Base-by-base conservation (phyloP, 1,140 invertebrate species). In the Cylas formicarius region DNA sequence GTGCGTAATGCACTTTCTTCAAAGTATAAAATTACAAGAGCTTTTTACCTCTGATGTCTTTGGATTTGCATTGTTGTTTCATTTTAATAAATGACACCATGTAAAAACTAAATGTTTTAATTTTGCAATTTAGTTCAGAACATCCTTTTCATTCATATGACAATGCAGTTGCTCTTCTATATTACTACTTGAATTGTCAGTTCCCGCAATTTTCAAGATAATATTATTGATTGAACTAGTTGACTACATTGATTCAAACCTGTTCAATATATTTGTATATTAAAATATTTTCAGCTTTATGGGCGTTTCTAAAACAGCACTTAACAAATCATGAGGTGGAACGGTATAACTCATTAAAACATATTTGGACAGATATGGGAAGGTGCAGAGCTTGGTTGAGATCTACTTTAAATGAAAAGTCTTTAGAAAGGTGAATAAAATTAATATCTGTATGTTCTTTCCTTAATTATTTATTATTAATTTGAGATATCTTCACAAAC, bases 321-420 rank as follows among this genome's bases (percentile, higher is more conserved):
- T 63, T 93, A 20, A 91, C 84, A 29, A 82, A 82, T 68, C 87
- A 92, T 68, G 90, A 95, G 63, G 76, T 82, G 51, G 85, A 92
- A 61, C 73, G 90, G 47, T 93, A 87, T 64, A 74, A 77, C 46
- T 72, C 82, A n/a, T 68, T 94, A 19, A 78, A 82, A 56, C 79
- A 83, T 53, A 81, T 94, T 10, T 80, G 78, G 52, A 88, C 84
- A 13, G 86, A 90, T 67, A 72, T 76, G 42, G 88, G 88, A 13
- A 72, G 84, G 50, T 89, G 87, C 10, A 73, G 86, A 65, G 86
- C 90, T 11, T 95, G 90, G 83, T 70, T 94, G 10, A 67, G 91
- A 57, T 82, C 87, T 22, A 72, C 86, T 17, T 69, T 94, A 7
- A 94, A 94, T 73, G 91, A 95, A 67, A 74, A 84, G 56, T 90